Evolutionary conservation across 2,888 invertebrate species (phyloP), one percentile per base, ranked within the genome.

Genomic region (Cheilosia urbana): DNA sequence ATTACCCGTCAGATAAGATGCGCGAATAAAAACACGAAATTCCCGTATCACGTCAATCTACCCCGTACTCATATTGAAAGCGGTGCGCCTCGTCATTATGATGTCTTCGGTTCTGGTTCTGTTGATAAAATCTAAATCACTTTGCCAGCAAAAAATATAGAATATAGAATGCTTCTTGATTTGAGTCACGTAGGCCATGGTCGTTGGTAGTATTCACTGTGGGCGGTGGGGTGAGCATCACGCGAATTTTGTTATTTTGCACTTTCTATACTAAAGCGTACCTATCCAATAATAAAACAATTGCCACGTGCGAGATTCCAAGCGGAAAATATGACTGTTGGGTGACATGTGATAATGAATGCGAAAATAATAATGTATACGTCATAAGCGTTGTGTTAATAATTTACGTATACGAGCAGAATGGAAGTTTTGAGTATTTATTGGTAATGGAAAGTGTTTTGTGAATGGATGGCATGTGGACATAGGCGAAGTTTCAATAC

Each of bases 151-250:
- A 49, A 49, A 49, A n/a, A n/a, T n/a, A n/a, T n/a, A n/a, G n/a
- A n/a, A 40, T 57, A 21, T 51, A 55, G 42, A 62, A 62, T 40
- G 72, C 62, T 75, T 66, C 76, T 76, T 76, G 76, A 66, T 66
- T 58, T 66, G 49, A 58, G 76, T 76, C 76, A 76, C 76, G 76
- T 76, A 76, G 58, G 76, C 76, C 76, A 58, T 58, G 60, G 58
- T 58, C 40, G 49, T 11, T 15, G 17, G 47, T 27, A 21, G 13
- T 27, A 15, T 42, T 9, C 24, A 5, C 13, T 24, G 15, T 15
- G 17, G 49, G 21, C 49, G 19, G n/a, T 47, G 17, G 45, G n/a
- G 17, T 17, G n/a, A 3, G 11, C 37, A 47, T 65, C 65, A 76
- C 49, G 66, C 49, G 58, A 66, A 76, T 42, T 55, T 47, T 47